Base-by-base conservation (phyloP, 2,113 vertebrate species). In the Seriola rivoliana region DNA sequence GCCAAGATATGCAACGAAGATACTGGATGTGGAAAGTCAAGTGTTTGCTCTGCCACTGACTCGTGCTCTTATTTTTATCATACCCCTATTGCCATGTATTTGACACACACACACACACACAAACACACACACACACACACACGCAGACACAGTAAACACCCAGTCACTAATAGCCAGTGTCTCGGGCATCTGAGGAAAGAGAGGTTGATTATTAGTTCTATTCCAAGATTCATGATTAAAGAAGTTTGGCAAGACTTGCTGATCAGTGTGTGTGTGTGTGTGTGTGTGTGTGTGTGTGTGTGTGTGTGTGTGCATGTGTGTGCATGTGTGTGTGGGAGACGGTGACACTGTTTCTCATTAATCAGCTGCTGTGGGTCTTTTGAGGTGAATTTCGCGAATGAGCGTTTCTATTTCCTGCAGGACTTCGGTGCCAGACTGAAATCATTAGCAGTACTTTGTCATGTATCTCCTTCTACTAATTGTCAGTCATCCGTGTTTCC, bases 181-280 rank as follows among this genome's bases (percentile, higher is more conserved):
- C 52, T 68, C 7, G 12, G 52, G n/a, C 32, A 40, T 75, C 38
- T 8, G 16, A 52, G 52, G 60, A 70, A 70, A 25, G n/a, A 62
- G 34, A 69, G 69, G 19, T 80, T 79, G 73, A 86, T 87, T 84
- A 54, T 88, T 85, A 85, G 74, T 59, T 80, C 74, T 85, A 78
- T 85, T 85, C 74, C 67, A 78, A 79, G 74, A 85, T 42, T 64
- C 46, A 64, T 82, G 59, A 87, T 87, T 84, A 80, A 66, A 86
- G 50, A 71, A 57, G 52, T 85, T 82, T 80, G 76, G 57, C 25
- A 62, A 29, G 55, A 58, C 64, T 50, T 13, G 29, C 55, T 80
- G 77, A 84, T 81, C 81, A 40, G 78, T 71, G 40, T 60, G 11
- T 75, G 16, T 55, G 34, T n/a, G 52, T 8, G 59, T 58, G 70